Evolutionary conservation across 2,888 invertebrate species (phyloP), one percentile per base, ranked within the genome.

Genomic region (Corythucha ciliata): DNA sequence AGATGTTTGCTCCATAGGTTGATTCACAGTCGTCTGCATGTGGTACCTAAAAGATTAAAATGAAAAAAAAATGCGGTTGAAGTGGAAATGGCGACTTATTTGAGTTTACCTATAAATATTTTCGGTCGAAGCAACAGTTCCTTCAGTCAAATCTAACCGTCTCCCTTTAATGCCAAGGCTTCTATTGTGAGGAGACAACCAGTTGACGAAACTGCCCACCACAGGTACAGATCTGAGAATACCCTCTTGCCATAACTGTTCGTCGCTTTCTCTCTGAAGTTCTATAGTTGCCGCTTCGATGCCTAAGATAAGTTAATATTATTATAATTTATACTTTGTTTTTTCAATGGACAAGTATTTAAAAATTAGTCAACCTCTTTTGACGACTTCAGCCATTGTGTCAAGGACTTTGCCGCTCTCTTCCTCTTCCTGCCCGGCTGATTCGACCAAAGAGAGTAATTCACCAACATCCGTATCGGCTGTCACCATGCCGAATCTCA

Each of bases 401-500:
- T 92, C 92, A 53, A 97, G 73, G 47, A 88, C 88, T 66, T 87
- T 78, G 0, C 91, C 90, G 57, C 88, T 91, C 60, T 93, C 92
- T 66, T 97, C 96, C 1, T 94, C 88, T 60, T 91, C 87, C 64
- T 84, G 83, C 16, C 96, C 97, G 1, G 87, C 86, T 45, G 81
- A 75, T 42, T 88, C 75, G 0, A 97, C 94, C 55, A 92, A 71
- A 25, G 83, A 83, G 2, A 96, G 72, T 41, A 97, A 70, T 65
- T 96, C 93, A 25, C 87, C 85, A 0, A 94, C 83, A 65, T 96
- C 94, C 0, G 93, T 93, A 61, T 94, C 94, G 44, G 87, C 85
- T 0, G 93, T 94, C 22, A 97, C 88, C 89, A 97, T 92, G 27
- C 96, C 96, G 68, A 96, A 91, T 61, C 85, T 78, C 21, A 93